phyloP scores from a whole-genome alignment of 2,888 invertebrate species.

The Anarsia innoxiella region DNA sequence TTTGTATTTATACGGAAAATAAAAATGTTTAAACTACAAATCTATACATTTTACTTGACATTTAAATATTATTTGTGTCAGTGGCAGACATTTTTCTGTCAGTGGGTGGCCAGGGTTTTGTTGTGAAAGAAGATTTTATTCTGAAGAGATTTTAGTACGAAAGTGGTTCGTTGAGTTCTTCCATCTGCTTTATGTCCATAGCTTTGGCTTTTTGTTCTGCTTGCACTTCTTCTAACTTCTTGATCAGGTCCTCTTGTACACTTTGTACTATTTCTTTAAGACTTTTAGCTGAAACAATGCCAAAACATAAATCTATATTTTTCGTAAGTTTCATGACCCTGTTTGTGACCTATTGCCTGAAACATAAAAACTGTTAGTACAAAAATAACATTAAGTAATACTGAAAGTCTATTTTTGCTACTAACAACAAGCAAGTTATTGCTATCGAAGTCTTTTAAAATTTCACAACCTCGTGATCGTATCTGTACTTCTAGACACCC shows the following conservation, averaged over 20 bases:
- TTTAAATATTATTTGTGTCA: conserved; percentile 8
- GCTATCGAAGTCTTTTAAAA: too few species aligned
- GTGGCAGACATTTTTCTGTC: too few species aligned
- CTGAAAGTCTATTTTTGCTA: too few species aligned
- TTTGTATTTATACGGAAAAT: conserved; percentile 7
- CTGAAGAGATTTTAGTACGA: too few species aligned
- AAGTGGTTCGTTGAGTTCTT: neutral
- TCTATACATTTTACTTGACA: conserved; percentile 15
- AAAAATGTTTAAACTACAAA: conserved; percentile 9
- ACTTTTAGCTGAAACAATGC: conserved; percentile 50
- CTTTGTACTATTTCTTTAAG: conserved; percentile 66
- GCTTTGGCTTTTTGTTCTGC: conserved; percentile 28
- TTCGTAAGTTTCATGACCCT: too few species aligned
- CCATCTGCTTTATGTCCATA: neutral
- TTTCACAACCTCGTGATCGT: too few species aligned
- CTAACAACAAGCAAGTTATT: too few species aligned
- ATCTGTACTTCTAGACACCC: too few species aligned
- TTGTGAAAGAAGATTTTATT: too few species aligned
- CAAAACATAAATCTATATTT: neutral
- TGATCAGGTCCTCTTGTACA: conserved; percentile 60
- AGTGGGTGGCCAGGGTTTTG: neutral
- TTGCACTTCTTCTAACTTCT: conserved; percentile 55
- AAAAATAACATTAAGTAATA: too few species aligned
- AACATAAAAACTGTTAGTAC: too few species aligned
- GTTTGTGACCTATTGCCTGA: too few species aligned